Evolutionary conservation across 1,140 invertebrate species (phyloP), one percentile per base, ranked within the genome.

Genomic region (Platyscapa corneri): DNA sequence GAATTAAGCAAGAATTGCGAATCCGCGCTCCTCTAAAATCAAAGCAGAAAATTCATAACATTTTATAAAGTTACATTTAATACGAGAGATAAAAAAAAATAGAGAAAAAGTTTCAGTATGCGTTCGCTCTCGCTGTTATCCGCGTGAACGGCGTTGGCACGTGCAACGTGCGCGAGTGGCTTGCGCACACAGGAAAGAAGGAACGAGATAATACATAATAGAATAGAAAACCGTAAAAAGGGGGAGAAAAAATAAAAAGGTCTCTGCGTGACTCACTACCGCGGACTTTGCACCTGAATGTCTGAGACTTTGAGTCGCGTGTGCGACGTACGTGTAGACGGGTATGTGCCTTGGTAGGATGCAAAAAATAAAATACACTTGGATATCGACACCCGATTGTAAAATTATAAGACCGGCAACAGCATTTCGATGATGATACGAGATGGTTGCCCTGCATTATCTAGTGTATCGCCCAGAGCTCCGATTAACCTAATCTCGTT

Each of bases 131-230:
- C 64, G 56, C 18, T 75, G 14, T 76, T 83, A 65, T 74, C 74
- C 30, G 42, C 83, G 70, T 1, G 53, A 60, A 72, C 49, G 39
- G 39, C n/a, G 23, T 8, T 34, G 53, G 27, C 82, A 83, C 82
- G 82, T 83, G 82, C 56, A 37, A 27, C 16, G 27, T 34, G 37
- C 82, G 18, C 82, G 65, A 46, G 82, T 56, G 46, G 75, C 82
- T 2, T 20, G 14, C 12, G 75, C 64, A 78, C 83, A 76, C 60
- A 75, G 80, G 46, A 53, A 32, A 46, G 53, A 39, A 60, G 37
- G 49, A 60, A 56, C 32, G 37, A 56, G 53, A 83, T 76, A 83
- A 49, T 49, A 32, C 56, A 32, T 83, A 83, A 83, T 77, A 76
- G 74, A 70, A 37, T 42, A 84, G 72, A 65, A 39, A 75, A 37